These are phyloP conservation scores for Tapirus terrestris DNA, from an alignment of 2,113 vertebrate species.

Conservation along the genomic window DNA sequence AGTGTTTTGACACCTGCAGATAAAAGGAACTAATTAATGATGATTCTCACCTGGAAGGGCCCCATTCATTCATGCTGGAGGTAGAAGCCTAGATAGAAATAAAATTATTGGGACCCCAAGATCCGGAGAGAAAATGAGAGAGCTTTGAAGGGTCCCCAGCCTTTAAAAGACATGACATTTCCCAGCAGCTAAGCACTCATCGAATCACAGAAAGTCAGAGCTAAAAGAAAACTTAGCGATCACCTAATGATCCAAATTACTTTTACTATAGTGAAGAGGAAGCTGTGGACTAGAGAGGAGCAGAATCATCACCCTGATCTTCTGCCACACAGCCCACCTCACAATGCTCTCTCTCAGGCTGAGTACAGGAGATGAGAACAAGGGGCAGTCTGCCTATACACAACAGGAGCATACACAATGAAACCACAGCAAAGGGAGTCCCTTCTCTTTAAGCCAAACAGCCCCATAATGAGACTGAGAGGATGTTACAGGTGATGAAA, in stretches of 20 bases:
- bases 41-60: neutral
- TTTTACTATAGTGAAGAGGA: slow-evolving; percentile 64
- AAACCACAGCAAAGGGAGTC: neutral
- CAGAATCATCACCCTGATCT: neutral
- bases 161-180: slow-evolving; percentile 57
- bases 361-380: neutral
- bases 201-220: slow-evolving; percentile 20
- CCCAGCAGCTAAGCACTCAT: slow-evolving; percentile 41
- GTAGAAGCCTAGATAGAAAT: slow-evolving; percentile 11
- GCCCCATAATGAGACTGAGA: neutral
- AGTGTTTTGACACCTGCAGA: slow-evolving; percentile 25
- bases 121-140: neutral
- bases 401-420: neutral
- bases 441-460: neutral
- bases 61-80: slow-evolving; percentile 38
- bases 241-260: slow-evolving; percentile 67
- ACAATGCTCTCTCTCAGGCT: neutral
- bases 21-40: slow-evolving; percentile 62
- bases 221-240: slow-evolving; percentile 61
- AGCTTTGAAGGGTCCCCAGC: slow-evolving; percentile 5
- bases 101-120: neutral
- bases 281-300: slow-evolving; percentile 38
- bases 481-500: neutral
- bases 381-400: neutral
- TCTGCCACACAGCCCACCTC: neutral